These are phyloP conservation scores for Saccopteryx leptura DNA, from an alignment of 2,113 vertebrate species.

Conservation along the genomic window DNA sequence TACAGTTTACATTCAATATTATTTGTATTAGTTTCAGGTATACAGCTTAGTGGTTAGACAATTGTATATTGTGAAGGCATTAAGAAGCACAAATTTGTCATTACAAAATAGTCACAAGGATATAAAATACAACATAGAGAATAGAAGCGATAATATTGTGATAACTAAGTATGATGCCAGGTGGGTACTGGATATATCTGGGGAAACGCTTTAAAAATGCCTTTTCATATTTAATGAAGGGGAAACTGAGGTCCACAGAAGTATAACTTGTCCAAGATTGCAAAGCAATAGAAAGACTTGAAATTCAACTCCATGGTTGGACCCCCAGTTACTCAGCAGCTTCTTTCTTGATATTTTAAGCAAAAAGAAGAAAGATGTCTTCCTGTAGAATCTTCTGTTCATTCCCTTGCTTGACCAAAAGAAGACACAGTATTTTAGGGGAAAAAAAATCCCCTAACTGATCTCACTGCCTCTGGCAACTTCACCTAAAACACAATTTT, in stretches of 20 bases:
- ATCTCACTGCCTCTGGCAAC: background rate
- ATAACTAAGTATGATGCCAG: background rate
- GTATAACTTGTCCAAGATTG: background rate
- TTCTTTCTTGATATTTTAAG: constrained; percentile 34
- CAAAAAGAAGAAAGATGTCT: background rate
- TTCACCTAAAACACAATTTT: constrained; percentile 21
- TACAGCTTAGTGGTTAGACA: background rate
- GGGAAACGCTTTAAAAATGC: background rate
- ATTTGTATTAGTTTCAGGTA: background rate
- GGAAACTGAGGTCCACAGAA: background rate
- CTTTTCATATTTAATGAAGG: constrained; percentile 5
- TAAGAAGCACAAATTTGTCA: background rate
- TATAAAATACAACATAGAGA: background rate
- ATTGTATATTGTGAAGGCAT: background rate
- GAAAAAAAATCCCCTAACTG: background rate
- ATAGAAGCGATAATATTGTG: background rate
- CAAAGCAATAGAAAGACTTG: background rate
- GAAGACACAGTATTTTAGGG: background rate
- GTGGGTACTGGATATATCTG: background rate
- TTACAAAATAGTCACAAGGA: background rate
- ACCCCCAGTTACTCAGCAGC: background rate
- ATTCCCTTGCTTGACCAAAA: background rate
- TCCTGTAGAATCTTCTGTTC: background rate
- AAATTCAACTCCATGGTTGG: background rate
- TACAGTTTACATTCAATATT: background rate